phyloP scores from a whole-genome alignment of 2,797 vertebrate genomes.

The Rousettus madagascariensis region DNA sequence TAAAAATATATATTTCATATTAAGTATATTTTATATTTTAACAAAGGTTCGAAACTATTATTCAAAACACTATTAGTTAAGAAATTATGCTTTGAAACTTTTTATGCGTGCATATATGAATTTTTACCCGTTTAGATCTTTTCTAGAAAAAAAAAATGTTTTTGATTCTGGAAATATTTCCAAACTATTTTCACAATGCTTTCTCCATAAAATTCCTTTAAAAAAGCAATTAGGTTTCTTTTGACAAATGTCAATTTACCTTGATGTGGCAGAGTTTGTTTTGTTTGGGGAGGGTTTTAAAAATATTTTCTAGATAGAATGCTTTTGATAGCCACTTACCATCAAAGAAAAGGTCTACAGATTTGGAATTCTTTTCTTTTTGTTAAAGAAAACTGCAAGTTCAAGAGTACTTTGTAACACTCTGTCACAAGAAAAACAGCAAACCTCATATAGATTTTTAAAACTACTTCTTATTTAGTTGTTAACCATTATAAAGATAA shows the following conservation, averaged over 20 bases:
- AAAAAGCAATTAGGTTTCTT: not conserved
- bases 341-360: not conserved
- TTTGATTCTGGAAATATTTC: not conserved
- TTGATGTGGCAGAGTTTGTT: not conserved
- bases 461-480: not conserved
- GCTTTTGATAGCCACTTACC: not conserved
- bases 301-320: slow-evolving; percentile 3
- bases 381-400: not conserved
- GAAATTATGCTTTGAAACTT: not conserved
- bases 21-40: not conserved
- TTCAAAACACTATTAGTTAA: not conserved
- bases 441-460: not conserved
- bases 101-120: not conserved
- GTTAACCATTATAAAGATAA: not conserved
- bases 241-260: not conserved
- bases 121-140: not conserved
- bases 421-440: not conserved
- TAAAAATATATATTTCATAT: not conserved
- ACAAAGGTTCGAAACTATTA: not conserved
- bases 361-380: not conserved
- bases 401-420: slow-evolving; percentile 9
- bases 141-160: not conserved
- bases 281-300: not conserved
- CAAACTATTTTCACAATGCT: not conserved
- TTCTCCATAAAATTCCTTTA: not conserved